Evolutionary conservation across 2,888 invertebrate species (phyloP).

Genomic region (Limnephilus rhombicus): DNA sequence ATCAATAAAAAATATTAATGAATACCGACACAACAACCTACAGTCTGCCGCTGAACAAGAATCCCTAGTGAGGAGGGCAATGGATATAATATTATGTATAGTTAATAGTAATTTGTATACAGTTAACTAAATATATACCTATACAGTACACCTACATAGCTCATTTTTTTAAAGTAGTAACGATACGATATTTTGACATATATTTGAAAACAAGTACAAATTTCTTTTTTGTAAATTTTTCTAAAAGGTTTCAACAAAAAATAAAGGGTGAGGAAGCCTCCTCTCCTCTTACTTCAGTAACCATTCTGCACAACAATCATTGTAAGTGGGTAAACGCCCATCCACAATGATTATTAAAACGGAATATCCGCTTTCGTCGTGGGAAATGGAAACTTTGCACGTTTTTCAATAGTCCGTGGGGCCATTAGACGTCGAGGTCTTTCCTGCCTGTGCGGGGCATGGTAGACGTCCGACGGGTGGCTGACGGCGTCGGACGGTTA

Average conservation of each 20-base stretch:
- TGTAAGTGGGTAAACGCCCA: constrained; percentile 33
- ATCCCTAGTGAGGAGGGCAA: no score
- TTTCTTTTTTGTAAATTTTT: not conserved
- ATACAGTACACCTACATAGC: not conserved
- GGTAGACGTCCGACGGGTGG: constrained; percentile 10
- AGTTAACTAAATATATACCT: no score
- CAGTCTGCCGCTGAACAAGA: no score
- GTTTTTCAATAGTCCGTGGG: constrained; percentile 59
- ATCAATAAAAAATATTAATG: no score
- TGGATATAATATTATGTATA: no score
- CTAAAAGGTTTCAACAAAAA: not conserved
- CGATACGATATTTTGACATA: not conserved
- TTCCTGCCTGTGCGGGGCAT: constrained; percentile 4
- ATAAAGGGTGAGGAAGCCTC: not conserved
- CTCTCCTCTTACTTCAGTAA: not conserved
- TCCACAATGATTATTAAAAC: constrained; percentile 54
- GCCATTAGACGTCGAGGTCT: constrained; percentile 49
- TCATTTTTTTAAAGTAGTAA: not conserved
- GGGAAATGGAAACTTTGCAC: constrained; percentile 47
- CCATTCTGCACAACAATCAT: not conserved
- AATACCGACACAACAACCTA: no score
- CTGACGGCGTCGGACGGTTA: not conserved
- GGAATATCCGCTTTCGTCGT: constrained; percentile 47
- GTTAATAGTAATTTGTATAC: no score
- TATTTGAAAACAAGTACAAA: not conserved